phyloP scores from a whole-genome alignment of 2,113 vertebrate species.

The Hydropotes inermis region DNA sequence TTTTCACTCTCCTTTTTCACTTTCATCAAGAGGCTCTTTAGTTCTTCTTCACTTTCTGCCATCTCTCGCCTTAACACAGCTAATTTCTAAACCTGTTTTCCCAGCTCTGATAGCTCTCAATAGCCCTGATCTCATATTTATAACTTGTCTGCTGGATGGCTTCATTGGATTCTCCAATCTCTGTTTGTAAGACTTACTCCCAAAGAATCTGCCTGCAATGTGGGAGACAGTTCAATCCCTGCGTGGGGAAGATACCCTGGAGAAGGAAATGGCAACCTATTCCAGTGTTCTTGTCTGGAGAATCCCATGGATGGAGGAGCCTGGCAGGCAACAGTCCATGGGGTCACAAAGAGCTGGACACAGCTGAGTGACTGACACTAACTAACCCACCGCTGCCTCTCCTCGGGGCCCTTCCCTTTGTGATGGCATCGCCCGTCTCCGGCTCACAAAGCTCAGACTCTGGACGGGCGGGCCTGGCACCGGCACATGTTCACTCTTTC shows the following conservation, averaged over 20 bases:
- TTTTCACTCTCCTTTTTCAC: not conserved
- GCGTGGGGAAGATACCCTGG: not conserved
- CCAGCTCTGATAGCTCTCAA: accelerated
- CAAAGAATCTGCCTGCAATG: not conserved
- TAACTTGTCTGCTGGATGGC: accelerated
- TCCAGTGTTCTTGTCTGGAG: not conserved
- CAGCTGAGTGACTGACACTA: not conserved
- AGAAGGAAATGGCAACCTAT: not conserved
- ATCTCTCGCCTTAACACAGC: accelerated
- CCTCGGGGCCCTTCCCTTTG: not conserved
- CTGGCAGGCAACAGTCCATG: not conserved
- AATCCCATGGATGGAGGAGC: not conserved
- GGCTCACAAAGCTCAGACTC: accelerated
- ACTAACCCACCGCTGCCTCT: not conserved
- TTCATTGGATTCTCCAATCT: accelerated
- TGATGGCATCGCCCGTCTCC: accelerated
- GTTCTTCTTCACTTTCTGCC: not conserved
- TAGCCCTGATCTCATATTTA: accelerated
- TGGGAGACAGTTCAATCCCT: not conserved
- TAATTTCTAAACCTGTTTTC: accelerated
- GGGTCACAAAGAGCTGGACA: not conserved
- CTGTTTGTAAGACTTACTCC: accelerated
- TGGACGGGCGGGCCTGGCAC: accelerated
- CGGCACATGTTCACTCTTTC: accelerated
- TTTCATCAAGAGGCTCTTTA: not conserved